These are phyloP conservation scores for Chloroceryle amazona DNA, from an alignment of 2,797 vertebrate species.

Conservation along the genomic window DNA sequence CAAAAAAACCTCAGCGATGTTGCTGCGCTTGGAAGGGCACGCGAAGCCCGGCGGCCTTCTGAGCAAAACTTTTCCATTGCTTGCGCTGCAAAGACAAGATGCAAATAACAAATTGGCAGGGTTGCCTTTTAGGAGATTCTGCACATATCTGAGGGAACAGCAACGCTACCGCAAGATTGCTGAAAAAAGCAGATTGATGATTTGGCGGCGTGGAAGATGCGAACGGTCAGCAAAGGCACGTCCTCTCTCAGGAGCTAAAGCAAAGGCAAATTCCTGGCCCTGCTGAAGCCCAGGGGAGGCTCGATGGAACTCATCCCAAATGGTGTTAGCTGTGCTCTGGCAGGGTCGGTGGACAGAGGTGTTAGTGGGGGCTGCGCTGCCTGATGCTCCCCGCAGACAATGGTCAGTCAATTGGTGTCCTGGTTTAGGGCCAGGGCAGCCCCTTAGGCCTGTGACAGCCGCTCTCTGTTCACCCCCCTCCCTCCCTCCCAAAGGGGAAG, in stretches of 20 bases:
- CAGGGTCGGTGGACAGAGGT: neutral
- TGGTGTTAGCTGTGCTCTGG: accelerated
- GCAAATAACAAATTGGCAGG: neutral
- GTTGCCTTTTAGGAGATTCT: neutral
- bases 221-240: neutral
- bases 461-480: too few species aligned
- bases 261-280: neutral
- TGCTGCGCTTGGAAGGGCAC: neutral
- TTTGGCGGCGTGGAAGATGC: neutral
- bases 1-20: neutral
- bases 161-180: neutral
- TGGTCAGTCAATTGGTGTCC: neutral
- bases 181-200: neutral
- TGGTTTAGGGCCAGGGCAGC: too few species aligned
- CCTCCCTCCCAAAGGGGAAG: too few species aligned
- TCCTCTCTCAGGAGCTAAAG: neutral
- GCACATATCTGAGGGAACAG: constrained; percentile 7
- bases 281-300: neutral
- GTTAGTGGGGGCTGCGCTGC: neutral
- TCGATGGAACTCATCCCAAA: neutral
- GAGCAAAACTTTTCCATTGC: constrained; percentile 22
- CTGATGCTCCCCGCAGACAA: neutral
- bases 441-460: too few species aligned
- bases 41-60: neutral
- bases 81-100: neutral